These are phyloP conservation scores for Dolomedes plantarius DNA, from an alignment of 2,888 invertebrate species.

Conservation along the genomic window DNA sequence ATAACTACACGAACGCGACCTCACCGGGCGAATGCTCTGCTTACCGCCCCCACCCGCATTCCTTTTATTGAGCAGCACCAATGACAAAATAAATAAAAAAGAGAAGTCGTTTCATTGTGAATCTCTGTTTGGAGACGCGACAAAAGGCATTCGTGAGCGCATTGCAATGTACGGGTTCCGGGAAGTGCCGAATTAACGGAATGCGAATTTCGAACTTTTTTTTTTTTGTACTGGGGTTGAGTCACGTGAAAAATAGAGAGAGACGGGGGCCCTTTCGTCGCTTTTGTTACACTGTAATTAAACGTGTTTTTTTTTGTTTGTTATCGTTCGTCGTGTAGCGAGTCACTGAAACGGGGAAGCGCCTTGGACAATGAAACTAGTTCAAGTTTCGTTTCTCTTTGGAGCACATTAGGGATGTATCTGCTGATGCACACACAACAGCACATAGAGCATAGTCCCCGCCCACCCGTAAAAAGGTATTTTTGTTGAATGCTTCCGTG, in stretches of 20 bases:
- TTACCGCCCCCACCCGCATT: not conserved
- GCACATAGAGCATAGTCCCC: no score
- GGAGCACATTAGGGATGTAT: no score
- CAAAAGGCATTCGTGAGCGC: not conserved
- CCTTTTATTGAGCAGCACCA: not conserved
- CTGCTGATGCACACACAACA: no score
- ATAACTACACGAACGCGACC: conserved; percentile 1
- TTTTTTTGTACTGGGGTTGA: not conserved
- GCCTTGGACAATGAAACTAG: not conserved
- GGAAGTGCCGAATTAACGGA: not conserved
- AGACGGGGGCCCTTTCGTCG: not conserved
- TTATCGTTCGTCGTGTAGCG: not conserved
- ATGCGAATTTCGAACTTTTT: no score
- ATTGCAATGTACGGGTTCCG: not conserved
- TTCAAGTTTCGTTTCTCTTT: not conserved
- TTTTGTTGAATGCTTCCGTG: no score
- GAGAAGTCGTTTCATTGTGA: not conserved
- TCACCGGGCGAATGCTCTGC: not conserved
- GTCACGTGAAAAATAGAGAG: not conserved
- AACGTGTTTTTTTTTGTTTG: not conserved
- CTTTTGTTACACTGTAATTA: not conserved
- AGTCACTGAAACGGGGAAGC: not conserved
- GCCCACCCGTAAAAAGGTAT: no score
- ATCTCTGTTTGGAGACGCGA: not conserved
- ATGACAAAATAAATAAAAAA: not conserved